Evolutionary conservation across 2,797 vertebrate genomes (phyloP), one percentile per base, ranked within the genome.

Genomic region (Myiotriccus ornatus): DNA sequence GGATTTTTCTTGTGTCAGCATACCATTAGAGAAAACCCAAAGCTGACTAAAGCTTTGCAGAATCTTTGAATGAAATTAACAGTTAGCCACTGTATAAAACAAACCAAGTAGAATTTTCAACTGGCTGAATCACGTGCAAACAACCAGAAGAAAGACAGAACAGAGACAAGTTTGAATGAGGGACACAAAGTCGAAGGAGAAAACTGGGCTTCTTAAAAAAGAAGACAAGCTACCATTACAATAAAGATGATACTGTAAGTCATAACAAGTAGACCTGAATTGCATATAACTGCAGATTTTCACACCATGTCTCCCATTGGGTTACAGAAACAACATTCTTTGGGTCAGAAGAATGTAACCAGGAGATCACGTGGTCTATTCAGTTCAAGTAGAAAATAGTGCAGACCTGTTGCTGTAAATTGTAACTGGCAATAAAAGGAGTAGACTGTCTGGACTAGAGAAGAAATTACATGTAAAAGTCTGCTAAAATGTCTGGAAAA

Each of bases 391-490:
- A 86, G 46, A 83, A 92, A 93, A 88, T 91, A 64, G 23, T 81
- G 59, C 50, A 78, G 69, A 79, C 50, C 32, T 8, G 1, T 81
- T 92, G 35, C 73, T 73, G 57, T 91, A 90, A 93, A 91, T 90
- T 83, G 9, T 78, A 86, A 84, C 39, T 35, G 47, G 62, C 37
- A 86, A 81, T 85, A 93, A 87, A 89, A 93, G 55, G 28, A 83
- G 35, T 62, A 87, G 82, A 73, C 27, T 75, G 50, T 88, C 65
- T 6, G 0, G 27, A 55, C 57, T 59, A 59, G 89, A 78, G 76
- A 88, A 91, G 57, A 88, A 88, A 94, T 86, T 89, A 65, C 69
- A n/a, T 88, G 56, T 76, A 88, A 89, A 93, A 93, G 21, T 69
- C 69, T 81, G 28, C 69, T 65, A 79, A 93, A 92, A 77, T 84